These are phyloP conservation scores for Silurus lanzhouensis DNA, from an alignment of 2,797 vertebrate genomes.

Conservation along the genomic window DNA sequence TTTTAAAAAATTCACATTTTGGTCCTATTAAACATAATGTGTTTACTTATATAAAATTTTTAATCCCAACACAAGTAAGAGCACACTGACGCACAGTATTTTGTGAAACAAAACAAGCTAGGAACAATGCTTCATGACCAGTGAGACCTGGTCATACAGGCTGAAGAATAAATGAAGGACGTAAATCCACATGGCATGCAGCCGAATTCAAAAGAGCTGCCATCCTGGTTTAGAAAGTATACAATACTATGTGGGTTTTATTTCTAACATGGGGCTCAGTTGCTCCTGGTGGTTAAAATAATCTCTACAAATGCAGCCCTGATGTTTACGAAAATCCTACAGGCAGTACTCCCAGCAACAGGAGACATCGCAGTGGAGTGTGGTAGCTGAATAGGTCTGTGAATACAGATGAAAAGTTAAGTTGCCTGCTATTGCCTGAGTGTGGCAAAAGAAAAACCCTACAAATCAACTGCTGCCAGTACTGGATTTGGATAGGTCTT, in stretches of 20 bases:
- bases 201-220: background rate
- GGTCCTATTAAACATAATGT: background rate
- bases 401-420: conserved; percentile 11
- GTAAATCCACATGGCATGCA: conserved; percentile 10
- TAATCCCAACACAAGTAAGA: background rate
- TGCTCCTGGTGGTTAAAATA: background rate
- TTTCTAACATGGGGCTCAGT: background rate
- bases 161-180: background rate
- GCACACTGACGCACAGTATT: background rate
- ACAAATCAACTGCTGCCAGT: background rate
- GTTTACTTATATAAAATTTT: background rate
- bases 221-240: background rate
- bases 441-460: background rate
- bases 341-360: background rate
- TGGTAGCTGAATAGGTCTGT: background rate
- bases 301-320: background rate
- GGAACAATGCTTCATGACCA: background rate
- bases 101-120: background rate
- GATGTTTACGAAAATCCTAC: background rate
- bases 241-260: background rate
- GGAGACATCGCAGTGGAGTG: background rate
- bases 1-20: background rate
- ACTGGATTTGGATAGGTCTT: background rate
- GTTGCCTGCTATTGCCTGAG: background rate
- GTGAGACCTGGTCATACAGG: background rate